Evolutionary conservation across 2,797 vertebrate genomes (phyloP), one percentile per base, ranked within the genome.

Genomic region (Chaenodraco wilsoni): DNA sequence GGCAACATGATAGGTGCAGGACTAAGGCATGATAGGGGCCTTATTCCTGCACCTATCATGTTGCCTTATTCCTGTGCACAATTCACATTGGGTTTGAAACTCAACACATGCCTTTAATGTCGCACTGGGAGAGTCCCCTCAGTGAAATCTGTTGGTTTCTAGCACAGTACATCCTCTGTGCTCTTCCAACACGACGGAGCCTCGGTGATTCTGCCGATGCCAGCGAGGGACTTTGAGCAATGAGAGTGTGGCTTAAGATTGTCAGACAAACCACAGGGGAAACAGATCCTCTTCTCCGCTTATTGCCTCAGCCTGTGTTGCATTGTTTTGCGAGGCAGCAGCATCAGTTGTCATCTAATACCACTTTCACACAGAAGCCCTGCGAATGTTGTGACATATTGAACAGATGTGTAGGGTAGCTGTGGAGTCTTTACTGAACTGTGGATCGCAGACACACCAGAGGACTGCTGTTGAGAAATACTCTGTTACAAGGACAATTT

Each of bases 261-360:
- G 87, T 90, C 85, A 90, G 79, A 82, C 73, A 82, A 84, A 86
- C 78, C 81, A 72, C 84, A 81, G 77, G 78, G 83, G 67, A 86
- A 82, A 85, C 77, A 72, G 83, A 85, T 82, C 86, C 86, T 84
- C 76, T 56, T 70, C 76, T 71, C 52, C 83, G 87, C 74, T 76
- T 73, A 83, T 84, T 91, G 84, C 83, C 75, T 83, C 78, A 75
- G 72, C 73, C 65, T 86, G 72, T 84, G 76, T 84, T 81, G 69
- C 82, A 65, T 79, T 82, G 82, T 88, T 86, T 82, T 79, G 72
- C 80, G 76, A 57, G 31, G 62, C 27, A 62, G 66, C 59, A 23
- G 74, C 72, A 54, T 74, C 72, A 10, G 65, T 80, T 87, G 69
- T 77, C 79, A 68, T 82, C 78, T 79, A 82, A 70, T 60, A 66